Conservation (phyloP, 2,888 invertebrate species). For the Phyllotreta cruciferae region DNA sequence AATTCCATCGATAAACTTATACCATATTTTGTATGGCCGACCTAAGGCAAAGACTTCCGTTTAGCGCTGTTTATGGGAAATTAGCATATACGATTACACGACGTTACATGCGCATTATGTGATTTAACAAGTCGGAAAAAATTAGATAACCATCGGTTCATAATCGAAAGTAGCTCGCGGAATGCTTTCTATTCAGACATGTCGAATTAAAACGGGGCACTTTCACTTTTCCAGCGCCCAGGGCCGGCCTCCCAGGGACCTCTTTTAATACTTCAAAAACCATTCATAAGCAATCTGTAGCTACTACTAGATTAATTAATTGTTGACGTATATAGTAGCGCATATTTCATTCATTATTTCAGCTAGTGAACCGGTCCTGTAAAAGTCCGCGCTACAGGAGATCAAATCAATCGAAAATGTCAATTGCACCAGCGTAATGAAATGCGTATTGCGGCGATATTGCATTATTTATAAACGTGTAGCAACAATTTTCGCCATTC, state of each 20-base stretch:
- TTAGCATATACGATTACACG: constrained; percentile 17
- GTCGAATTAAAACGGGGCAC: constrained; percentile 45
- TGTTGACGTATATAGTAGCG: too few species aligned
- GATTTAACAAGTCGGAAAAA: constrained; percentile 29
- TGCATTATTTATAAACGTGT: constrained; percentile 15
- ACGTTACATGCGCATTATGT: constrained; percentile 18
- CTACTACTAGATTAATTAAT: too few species aligned
- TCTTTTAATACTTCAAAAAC: neutral
- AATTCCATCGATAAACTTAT: too few species aligned
- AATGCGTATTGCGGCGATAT: constrained; percentile 24
- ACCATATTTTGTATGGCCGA: too few species aligned
- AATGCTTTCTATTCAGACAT: constrained; percentile 46
- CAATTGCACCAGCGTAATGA: constrained; percentile 43
- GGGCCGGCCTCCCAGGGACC: constrained; percentile 6
- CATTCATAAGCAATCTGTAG: too few species aligned
- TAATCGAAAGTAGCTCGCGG: constrained; percentile 35
- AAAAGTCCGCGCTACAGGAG: neutral
- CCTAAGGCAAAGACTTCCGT: constrained; percentile 7
- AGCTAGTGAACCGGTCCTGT: constrained; percentile 6
- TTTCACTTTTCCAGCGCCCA: constrained; percentile 41
- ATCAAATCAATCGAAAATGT: constrained; percentile 47
- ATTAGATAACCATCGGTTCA: constrained; percentile 31
- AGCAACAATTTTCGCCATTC: constrained; percentile 15
- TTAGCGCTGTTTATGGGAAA: constrained; percentile 10
- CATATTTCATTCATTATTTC: neutral